phyloP scores from a whole-genome alignment of 2,797 vertebrate species.

The Oceanodroma leucorhoa region DNA sequence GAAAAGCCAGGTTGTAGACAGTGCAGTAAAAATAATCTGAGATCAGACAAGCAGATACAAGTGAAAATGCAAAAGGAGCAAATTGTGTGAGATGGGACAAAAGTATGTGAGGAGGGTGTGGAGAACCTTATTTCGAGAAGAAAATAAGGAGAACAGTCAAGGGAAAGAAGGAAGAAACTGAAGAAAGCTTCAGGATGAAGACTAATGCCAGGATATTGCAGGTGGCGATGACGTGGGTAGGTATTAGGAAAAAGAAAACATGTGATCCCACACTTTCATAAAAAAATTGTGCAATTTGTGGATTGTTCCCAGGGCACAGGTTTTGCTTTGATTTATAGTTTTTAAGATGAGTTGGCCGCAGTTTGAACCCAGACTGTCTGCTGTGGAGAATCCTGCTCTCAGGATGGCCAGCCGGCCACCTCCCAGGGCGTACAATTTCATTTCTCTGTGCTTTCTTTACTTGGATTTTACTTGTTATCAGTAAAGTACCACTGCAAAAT shows the following conservation, averaged over 20 bases:
- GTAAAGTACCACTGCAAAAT: constrained; percentile 12
- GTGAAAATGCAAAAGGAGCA: not conserved
- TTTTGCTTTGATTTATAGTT: not conserved
- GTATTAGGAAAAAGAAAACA: not conserved
- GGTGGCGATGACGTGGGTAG: not conserved
- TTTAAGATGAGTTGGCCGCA: not conserved
- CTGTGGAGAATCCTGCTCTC: not conserved
- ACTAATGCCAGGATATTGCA: not conserved
- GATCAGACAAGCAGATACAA: not conserved
- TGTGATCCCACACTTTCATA: not conserved
- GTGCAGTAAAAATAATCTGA: not conserved
- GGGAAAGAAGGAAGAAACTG: not conserved
- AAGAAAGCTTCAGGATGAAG: not conserved
- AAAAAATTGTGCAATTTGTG: not conserved
- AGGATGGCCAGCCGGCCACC: not conserved
- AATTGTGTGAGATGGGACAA: not conserved
- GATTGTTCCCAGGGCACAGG: not conserved
- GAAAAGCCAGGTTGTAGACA: not conserved
- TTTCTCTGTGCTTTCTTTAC: not conserved
- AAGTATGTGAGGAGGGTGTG: not conserved
- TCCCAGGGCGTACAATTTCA: not conserved
- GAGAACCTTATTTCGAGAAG: not conserved
- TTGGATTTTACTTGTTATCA: not conserved
- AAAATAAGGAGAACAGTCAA: not conserved
- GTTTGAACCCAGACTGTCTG: not conserved